phyloP scores from a whole-genome alignment of 2,797 vertebrate genomes.

The Enteromius radiatus region DNA sequence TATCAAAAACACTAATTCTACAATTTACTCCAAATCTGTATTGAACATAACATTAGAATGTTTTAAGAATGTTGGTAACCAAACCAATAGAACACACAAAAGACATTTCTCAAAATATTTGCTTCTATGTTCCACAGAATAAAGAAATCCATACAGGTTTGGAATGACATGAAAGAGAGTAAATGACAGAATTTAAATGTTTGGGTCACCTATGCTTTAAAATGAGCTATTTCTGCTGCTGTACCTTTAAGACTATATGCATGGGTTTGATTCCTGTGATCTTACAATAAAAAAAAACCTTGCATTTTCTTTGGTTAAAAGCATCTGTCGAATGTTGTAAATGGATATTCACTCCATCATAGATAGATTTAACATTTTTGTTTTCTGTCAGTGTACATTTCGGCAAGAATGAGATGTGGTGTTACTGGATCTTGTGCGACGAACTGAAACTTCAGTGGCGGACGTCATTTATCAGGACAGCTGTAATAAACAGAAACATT shows the following conservation, averaged over 20 bases:
- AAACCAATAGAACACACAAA: neutral
- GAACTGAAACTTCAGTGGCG: conserved; percentile 41
- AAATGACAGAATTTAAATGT: neutral
- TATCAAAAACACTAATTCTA: neutral
- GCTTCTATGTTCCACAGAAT: neutral
- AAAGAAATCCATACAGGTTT: neutral
- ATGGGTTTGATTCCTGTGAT: neutral
- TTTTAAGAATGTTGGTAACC: neutral
- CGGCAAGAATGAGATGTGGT: conserved; percentile 38
- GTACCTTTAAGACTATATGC: neutral
- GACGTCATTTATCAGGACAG: conserved; percentile 72
- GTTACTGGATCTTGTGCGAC: conserved; percentile 39
- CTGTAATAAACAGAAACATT: conserved; percentile 76
- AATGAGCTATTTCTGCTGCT: neutral
- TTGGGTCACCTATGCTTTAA: neutral
- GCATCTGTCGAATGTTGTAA: neutral
- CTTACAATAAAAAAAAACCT: neutral
- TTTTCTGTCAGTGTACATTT: neutral
- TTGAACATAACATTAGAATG: neutral
- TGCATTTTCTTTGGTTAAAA: neutral
- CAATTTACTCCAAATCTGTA: neutral
- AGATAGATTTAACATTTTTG: conserved; percentile 3
- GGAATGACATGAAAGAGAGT: neutral
- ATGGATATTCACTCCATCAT: neutral
- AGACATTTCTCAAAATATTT: neutral